phyloP scores from a whole-genome alignment of 2,888 invertebrate genomes.

The Geotrupes spiniger region DNA sequence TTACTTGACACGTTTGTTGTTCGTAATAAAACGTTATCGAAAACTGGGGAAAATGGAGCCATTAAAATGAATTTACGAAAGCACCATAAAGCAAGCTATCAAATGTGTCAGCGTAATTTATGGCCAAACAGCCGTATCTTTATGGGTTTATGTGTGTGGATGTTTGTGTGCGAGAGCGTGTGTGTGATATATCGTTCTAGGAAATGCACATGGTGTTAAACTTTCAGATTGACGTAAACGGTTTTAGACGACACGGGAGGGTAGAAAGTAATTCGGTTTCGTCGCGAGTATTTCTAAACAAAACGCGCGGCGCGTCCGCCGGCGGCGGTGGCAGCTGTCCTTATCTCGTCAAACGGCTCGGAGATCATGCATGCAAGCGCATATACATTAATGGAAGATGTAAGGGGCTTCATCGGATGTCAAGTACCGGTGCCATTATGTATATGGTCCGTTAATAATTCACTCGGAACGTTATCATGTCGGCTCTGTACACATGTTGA shows the following conservation, averaged over 20 bases:
- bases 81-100: conserved; percentile 43
- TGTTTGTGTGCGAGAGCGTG: conserved; percentile 17
- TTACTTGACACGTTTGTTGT: too few relatives aligned
- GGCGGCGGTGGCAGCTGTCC: conserved; percentile 8
- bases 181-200: conserved; percentile 44
- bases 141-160: conserved; percentile 30
- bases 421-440: conserved; percentile 35
- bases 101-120: conserved; percentile 46
- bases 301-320: conserved; percentile 30
- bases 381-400: conserved; percentile 18
- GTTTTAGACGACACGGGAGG: conserved; percentile 39
- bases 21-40: too few relatives aligned
- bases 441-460: conserved; percentile 43
- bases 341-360: conserved; percentile 1
- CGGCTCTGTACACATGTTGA: conserved; percentile 44
- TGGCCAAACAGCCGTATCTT: conserved; percentile 46
- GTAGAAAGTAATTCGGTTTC: conserved; percentile 43
- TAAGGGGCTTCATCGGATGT: conserved; percentile 26
- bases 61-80: conserved; percentile 46
- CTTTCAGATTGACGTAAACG: conserved; percentile 44
- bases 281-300: conserved; percentile 47
- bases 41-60: conserved; percentile 30
- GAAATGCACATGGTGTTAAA: conserved; percentile 48
- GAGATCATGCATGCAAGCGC: not conserved
- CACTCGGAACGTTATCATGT: conserved; percentile 42